Evolutionary conservation across 2,888 invertebrate species (phyloP).

Genomic region (Pseudococcus viburni): DNA sequence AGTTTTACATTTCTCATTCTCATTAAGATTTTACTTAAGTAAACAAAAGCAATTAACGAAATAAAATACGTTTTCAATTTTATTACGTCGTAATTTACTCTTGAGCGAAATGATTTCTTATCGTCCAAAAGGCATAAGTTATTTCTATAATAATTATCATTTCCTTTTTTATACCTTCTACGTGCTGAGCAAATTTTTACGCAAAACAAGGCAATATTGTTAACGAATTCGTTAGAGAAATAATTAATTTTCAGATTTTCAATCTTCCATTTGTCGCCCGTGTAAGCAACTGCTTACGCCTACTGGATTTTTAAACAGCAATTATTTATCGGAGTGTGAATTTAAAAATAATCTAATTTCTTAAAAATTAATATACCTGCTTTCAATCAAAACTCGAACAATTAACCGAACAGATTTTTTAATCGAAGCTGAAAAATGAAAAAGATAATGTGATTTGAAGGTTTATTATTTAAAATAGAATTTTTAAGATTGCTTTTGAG

Average conservation of each 20-base stretch:
- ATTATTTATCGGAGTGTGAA: neutral
- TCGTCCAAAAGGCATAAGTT: slow-evolving; percentile 51
- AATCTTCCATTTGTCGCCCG: slow-evolving; percentile 36
- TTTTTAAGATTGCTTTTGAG: neutral
- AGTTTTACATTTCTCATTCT: slow-evolving; percentile 7
- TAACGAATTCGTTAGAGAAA: slow-evolving; percentile 40
- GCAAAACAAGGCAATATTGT: neutral
- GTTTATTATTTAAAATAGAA: neutral
- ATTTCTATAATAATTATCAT: slow-evolving; percentile 41
- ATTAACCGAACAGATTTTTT: neutral
- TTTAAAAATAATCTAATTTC: slow-evolving; percentile 45
- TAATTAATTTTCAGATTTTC: slow-evolving; percentile 56
- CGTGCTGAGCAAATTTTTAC: neutral
- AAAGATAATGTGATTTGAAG: neutral
- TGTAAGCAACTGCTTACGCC: neutral
- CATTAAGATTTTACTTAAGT: slow-evolving; percentile 1
- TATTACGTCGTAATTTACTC: slow-evolving; percentile 33
- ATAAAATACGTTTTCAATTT: slow-evolving; percentile 54
- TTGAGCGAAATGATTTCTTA: slow-evolving; percentile 20
- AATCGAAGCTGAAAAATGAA: neutral
- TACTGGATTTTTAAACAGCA: neutral
- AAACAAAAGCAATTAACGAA: slow-evolving; percentile 53
- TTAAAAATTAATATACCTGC: slow-evolving; percentile 1
- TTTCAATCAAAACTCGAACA: slow-evolving; percentile 28
- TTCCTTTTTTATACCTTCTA: slow-evolving; percentile 18